A percentile compares a stretch with the other conserved stretches of the same genome.
Evolutionary conservation across 2,888 invertebrate species (phyloP).

Genomic region (Drosophila prolongata): DNA sequence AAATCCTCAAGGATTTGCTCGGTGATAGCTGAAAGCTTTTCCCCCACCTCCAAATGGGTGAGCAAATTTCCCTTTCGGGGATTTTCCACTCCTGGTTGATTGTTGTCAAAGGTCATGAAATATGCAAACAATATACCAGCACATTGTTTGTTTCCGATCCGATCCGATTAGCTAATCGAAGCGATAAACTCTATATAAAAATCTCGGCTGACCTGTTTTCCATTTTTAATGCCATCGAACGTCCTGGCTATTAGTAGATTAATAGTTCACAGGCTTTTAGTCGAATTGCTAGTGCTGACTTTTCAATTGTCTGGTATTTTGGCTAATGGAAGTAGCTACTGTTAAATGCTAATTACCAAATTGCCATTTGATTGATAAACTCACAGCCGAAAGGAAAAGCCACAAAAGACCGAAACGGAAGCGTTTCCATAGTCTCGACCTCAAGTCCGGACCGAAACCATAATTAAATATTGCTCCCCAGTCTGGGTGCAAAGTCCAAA

Average conservation of each 20-base stretch:
- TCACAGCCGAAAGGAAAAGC: slow-evolving; percentile 13
- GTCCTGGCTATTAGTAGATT: slow-evolving; percentile 32
- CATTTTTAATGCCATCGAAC: slow-evolving; percentile 41
- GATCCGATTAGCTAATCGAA: slow-evolving; percentile 70
- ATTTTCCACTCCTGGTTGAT: slow-evolving; percentile 42
- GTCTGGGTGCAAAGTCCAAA: slow-evolving; percentile 38
- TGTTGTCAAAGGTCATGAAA: slow-evolving; percentile 56
- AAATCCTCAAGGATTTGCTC: slow-evolving; percentile 70
- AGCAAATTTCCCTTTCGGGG: slow-evolving; percentile 61
- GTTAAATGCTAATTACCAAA: slow-evolving; percentile 43
- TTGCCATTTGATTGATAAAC: slow-evolving; percentile 46
- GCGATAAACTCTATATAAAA: slow-evolving; percentile 34
- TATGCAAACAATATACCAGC: slow-evolving; percentile 49
- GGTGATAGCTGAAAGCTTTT: slow-evolving; percentile 72
- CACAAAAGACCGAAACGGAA: slow-evolving; percentile 14
- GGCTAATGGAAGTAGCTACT: slow-evolving; percentile 22
- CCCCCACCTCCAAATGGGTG: slow-evolving; percentile 6
- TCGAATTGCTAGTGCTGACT: slow-evolving; percentile 29
- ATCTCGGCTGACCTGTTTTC: slow-evolving; percentile 17
- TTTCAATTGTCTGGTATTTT: slow-evolving; percentile 30
- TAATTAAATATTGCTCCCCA: slow-evolving; percentile 71
- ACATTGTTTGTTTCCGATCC: slow-evolving; percentile 39
- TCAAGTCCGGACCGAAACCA: slow-evolving; percentile 49
- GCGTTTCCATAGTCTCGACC: slow-evolving; percentile 9
- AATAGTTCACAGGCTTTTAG: slow-evolving; percentile 34